These are phyloP conservation scores for Acanthococcus lagerstroemiae DNA, from an alignment of 2,888 invertebrate species.

Conservation along the genomic window DNA sequence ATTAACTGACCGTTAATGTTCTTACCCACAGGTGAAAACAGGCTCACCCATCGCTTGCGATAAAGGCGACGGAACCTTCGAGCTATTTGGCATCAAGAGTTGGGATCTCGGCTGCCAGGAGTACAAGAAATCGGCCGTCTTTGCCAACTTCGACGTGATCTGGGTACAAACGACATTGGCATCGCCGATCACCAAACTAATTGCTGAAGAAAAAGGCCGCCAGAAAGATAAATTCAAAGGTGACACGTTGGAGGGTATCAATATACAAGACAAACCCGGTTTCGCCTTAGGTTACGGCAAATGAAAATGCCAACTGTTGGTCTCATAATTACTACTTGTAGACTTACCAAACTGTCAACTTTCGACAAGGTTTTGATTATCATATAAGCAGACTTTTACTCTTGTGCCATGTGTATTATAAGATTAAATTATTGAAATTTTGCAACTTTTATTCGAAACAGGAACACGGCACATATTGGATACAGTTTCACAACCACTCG, in stretches of 20 bases:
- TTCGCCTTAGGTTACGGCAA: slow-evolving; percentile 38
- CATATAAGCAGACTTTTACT: too few species aligned
- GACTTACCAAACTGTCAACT: background rate
- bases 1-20: background rate
- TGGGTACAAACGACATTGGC: slow-evolving; percentile 44
- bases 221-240: slow-evolving; percentile 31
- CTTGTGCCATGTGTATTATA: too few species aligned
- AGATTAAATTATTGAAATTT: too few species aligned
- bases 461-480: too few species aligned
- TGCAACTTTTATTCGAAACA: too few species aligned
- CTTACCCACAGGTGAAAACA: slow-evolving; percentile 48
- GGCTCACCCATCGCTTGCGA: slow-evolving; percentile 75
- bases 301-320: too few species aligned
- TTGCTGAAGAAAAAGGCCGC: slow-evolving; percentile 38
- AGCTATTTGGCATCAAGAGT: slow-evolving; percentile 63
- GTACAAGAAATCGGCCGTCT: slow-evolving; percentile 43
- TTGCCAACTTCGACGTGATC: slow-evolving; percentile 43
- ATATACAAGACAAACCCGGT: slow-evolving; percentile 37
- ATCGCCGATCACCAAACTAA: slow-evolving; percentile 42
- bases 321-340: too few species aligned
- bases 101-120: slow-evolving; percentile 59
- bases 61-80: slow-evolving; percentile 55
- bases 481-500: too few species aligned
- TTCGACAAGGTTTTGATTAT: too few species aligned
- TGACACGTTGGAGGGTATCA: slow-evolving; percentile 32